These are phyloP conservation scores for Mayetiola destructor DNA, from an alignment of 2,888 invertebrate genomes.

Conservation along the genomic window DNA sequence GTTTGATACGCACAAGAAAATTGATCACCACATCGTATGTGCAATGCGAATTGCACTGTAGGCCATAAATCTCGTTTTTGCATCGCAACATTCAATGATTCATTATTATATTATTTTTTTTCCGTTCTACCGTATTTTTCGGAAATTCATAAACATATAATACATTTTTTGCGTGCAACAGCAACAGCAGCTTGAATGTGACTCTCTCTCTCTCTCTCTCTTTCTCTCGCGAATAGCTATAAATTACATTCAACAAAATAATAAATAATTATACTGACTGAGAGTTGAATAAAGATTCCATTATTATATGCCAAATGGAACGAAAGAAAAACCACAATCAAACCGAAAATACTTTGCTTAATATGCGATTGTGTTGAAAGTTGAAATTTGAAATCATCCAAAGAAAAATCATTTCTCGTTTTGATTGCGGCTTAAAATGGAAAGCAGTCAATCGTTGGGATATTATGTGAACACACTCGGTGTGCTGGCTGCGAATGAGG, in stretches of 20 bases:
- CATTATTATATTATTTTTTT: background rate
- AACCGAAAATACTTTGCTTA: no score
- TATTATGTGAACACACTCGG: no score
- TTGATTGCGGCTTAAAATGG: no score
- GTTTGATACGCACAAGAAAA: conserved; percentile 6
- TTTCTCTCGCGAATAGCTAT: no score
- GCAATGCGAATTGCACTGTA: background rate
- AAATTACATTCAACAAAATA: conserved; percentile 5
- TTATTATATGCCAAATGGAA: conserved; percentile 8
- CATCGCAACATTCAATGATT: background rate
- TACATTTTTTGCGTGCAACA: conserved; percentile 3
- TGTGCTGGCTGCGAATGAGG: no score
- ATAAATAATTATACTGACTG: conserved; percentile 3
- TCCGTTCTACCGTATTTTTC: no score
- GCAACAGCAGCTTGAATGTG: background rate
- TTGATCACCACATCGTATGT: background rate
- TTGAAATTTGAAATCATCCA: no score
- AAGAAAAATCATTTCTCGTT: no score
- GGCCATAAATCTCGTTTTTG: background rate
- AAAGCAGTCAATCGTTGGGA: no score
- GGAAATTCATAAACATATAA: conserved; percentile 1
- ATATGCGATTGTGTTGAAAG: background rate
- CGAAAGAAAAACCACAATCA: no score
- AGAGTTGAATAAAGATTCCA: background rate
- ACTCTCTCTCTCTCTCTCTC: background rate